phyloP scores from a whole-genome alignment of 2,888 invertebrate genomes.

The Stenolophus ochropezus region DNA sequence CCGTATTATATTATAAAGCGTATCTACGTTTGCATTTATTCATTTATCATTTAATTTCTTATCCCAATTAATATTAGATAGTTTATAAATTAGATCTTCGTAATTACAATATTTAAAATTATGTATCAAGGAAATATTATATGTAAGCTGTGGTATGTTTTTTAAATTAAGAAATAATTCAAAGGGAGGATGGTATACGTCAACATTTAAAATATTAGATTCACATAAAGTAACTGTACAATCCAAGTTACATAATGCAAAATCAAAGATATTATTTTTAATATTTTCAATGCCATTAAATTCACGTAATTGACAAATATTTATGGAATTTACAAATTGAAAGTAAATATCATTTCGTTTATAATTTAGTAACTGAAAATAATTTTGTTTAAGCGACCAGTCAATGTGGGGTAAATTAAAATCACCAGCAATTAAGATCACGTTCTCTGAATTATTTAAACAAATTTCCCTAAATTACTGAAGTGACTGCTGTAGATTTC shows the following conservation, averaged over 20 bases:
- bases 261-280: constrained; percentile 20
- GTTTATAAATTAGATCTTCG: constrained; percentile 23
- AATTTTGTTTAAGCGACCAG: no score
- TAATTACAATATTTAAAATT: constrained; percentile 37
- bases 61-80: constrained; percentile 34
- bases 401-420: no score
- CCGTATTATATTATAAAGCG: constrained; percentile 4
- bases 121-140: background rate
- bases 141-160: background rate
- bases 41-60: background rate
- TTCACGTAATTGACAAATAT: constrained; percentile 2
- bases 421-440: no score
- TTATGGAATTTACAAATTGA: constrained; percentile 5
- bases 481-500: no score
- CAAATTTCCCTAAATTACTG: no score
- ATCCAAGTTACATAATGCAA: constrained; percentile 2
- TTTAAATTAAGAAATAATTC: background rate
- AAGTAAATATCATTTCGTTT: constrained; percentile 2
- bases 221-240: constrained; percentile 13
- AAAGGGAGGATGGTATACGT: constrained; percentile 8
- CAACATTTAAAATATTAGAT: background rate
- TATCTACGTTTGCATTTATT: constrained; percentile 7
- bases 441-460: no score
- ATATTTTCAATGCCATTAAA: constrained; percentile 30
- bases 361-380: background rate